Conservation (phyloP, 2,113 vertebrate genomes). For the Chaetorhynchus papuensis region DNA sequence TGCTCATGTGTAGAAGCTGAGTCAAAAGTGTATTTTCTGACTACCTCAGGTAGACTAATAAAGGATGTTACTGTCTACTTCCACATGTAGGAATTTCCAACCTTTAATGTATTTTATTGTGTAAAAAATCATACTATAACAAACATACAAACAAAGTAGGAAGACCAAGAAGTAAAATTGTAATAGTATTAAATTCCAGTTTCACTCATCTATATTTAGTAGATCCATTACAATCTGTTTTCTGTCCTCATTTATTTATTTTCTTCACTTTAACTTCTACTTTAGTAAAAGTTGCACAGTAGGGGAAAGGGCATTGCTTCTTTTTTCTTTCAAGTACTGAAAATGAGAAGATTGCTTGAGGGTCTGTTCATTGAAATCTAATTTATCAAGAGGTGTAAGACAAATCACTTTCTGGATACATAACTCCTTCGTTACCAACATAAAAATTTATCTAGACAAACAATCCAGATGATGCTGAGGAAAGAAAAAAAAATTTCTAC, state of each 20-base stretch:
- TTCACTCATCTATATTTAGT: not conserved
- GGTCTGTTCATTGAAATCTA: not conserved
- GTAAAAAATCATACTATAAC: not conserved
- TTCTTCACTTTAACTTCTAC: not conserved
- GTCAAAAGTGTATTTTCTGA: not conserved
- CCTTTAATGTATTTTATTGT: not conserved
- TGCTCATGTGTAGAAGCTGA: not conserved
- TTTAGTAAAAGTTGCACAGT: not conserved
- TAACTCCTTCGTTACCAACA: rapidly evolving
- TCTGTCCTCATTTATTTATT: not conserved
- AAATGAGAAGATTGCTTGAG: not conserved
- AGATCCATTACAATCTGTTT: not conserved
- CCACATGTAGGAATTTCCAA: not conserved
- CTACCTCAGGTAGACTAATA: not conserved
- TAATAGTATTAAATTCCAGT: not conserved
- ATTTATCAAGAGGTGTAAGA: not conserved
- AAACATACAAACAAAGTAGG: not conserved
- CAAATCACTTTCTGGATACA: not conserved
- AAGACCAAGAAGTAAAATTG: not conserved
- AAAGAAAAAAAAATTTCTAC: not conserved
- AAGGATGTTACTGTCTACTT: not conserved
- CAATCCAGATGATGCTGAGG: not conserved
- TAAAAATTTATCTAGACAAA: not conserved
- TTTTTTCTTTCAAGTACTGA: not conserved
- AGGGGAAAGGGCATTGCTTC: not conserved